Evolutionary conservation across 35 echinoderm and acorn worm genomes (phyloP).

Genomic region (Hemicentrotus pulcherrimus): DNA sequence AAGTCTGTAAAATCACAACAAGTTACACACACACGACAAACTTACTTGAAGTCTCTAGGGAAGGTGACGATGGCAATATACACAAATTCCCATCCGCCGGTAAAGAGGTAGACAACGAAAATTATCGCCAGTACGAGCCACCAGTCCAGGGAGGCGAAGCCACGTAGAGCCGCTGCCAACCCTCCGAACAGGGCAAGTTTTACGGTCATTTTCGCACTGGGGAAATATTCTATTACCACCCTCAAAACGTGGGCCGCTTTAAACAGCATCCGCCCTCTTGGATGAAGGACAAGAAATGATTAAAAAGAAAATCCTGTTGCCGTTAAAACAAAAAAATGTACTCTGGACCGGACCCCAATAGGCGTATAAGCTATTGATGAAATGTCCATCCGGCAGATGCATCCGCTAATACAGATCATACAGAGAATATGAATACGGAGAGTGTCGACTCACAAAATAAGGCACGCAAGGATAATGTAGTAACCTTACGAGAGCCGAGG

Average conservation of each 20-base stretch:
- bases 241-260: slow-evolving; percentile 26
- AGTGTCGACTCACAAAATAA: too few species aligned
- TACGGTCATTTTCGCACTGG: slow-evolving; percentile 33
- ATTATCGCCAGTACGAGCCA: slow-evolving; percentile 52
- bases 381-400: too few species aligned
- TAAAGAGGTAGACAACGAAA: slow-evolving; percentile 71
- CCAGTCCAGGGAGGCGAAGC: slow-evolving; percentile 62
- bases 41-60: slow-evolving; percentile 84
- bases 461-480: too few species aligned
- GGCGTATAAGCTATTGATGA: too few species aligned
- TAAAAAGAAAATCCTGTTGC: too few species aligned
- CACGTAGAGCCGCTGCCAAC: slow-evolving; percentile 65
- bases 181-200: slow-evolving; percentile 71
- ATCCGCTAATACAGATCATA: too few species aligned
- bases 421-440: too few species aligned
- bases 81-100: slow-evolving; percentile 85
- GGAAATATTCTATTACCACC: background rate
- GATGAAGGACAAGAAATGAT: background rate
- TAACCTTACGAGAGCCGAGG: too few species aligned
- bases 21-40: background rate
- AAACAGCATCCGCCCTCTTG: slow-evolving; percentile 39
- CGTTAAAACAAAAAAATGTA: too few species aligned
- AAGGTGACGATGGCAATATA: slow-evolving; percentile 67
- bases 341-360: too few species aligned
- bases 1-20: too few species aligned